Evolutionary conservation across 2,888 invertebrate genomes (phyloP).

Genomic region (Anaspis maculata): DNA sequence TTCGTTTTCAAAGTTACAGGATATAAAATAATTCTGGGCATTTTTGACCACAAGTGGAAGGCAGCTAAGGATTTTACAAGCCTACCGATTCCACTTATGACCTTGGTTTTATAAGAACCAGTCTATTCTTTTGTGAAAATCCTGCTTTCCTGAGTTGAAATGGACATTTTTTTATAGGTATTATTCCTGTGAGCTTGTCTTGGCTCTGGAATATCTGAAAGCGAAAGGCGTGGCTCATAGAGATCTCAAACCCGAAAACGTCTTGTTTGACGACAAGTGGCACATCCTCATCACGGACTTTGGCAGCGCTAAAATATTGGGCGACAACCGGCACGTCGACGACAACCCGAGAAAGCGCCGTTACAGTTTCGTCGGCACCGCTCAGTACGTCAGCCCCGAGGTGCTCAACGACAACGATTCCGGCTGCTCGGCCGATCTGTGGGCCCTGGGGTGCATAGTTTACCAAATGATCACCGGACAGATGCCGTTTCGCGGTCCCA

Average conservation of each 20-base stretch:
- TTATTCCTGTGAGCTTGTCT: conserved; percentile 88
- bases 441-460: conserved; percentile 95
- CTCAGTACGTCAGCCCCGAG: conserved; percentile 98
- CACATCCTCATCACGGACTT: conserved; percentile 96
- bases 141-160: too few species aligned
- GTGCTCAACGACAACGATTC: conserved; percentile 73
- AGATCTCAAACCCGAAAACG: conserved; percentile 97
- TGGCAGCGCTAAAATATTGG: conserved; percentile 85
- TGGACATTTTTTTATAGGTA: too few species aligned
- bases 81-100: too few species aligned
- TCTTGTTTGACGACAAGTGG: conserved; percentile 89
- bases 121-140: too few species aligned
- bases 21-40: too few species aligned
- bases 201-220: conserved; percentile 88
- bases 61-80: too few species aligned
- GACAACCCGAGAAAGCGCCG: conserved; percentile 47
- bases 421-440: conserved; percentile 79
- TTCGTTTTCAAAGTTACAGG: too few species aligned
- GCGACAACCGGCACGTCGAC: conserved; percentile 32
- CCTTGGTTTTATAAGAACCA: too few species aligned
- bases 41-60: too few species aligned
- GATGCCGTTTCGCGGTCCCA: conserved; percentile 63
- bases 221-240: conserved; percentile 84
- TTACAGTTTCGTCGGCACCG: conserved; percentile 94
- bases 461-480: conserved; percentile 92